Evolutionary conservation across 1,140 invertebrate species (phyloP).

Genomic region (Drosophila albomicans): DNA sequence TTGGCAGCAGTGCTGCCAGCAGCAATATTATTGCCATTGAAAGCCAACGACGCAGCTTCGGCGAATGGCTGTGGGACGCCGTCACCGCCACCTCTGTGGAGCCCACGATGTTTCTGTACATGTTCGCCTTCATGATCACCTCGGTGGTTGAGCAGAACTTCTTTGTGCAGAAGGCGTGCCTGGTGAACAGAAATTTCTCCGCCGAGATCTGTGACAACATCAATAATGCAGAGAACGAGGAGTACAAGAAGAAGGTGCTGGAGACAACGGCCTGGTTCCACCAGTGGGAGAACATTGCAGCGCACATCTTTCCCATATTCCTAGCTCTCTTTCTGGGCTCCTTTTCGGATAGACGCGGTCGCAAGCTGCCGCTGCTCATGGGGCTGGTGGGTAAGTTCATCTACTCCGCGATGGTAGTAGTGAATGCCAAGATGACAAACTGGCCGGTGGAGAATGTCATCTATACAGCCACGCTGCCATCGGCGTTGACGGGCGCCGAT

Average conservation of each 20-base stretch:
- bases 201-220: conserved; percentile 88
- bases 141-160: conserved; percentile 91
- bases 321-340: conserved; percentile 91
- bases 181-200: conserved; percentile 88
- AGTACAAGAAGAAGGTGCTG: conserved; percentile 88
- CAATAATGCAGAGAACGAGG: conserved; percentile 84
- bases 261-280: conserved; percentile 89
- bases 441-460: conserved; percentile 91
- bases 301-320: conserved; percentile 89
- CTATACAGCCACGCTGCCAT: conserved; percentile 90
- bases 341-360: conserved; percentile 89
- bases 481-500: conserved; percentile 90
- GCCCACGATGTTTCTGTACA: conserved; percentile 91
- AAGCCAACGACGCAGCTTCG: neutral
- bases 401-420: conserved; percentile 90
- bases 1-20: conserved; percentile 17
- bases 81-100: conserved; percentile 87
- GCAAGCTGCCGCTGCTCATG: conserved; percentile 87
- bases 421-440: conserved; percentile 87
- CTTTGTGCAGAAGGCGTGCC: conserved; percentile 90
- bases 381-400: conserved; percentile 90
- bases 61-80: conserved; percentile 27
- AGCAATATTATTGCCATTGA: conserved; percentile 7
- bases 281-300: conserved; percentile 90
- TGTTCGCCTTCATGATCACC: conserved; percentile 92